Percentiles rank a stretch among this genome's conserved stretches.
Evolutionary conservation across 2,888 invertebrate species (phyloP).

Genomic region (Agapetus fuscipes): DNA sequence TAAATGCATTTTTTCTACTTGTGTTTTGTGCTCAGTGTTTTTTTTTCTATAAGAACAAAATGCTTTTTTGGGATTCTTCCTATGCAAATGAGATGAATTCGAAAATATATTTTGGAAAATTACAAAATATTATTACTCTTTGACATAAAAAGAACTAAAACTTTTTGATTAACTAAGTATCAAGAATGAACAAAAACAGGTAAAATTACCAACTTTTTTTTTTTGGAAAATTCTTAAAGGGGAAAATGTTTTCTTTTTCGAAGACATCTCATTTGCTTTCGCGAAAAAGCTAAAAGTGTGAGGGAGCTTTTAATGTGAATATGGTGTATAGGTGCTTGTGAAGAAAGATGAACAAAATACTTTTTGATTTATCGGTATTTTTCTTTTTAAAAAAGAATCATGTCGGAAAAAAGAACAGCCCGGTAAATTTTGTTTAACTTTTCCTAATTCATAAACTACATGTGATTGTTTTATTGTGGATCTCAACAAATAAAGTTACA

Average conservation of each 20-base stretch:
- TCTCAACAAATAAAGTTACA: no score
- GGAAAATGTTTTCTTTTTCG: no score
- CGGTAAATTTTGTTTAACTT: no score
- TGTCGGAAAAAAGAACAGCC: neutral
- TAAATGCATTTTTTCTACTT: no score
- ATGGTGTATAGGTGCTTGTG: neutral
- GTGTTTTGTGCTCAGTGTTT: slow-evolving; percentile 17
- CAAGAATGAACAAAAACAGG: neutral
- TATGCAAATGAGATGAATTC: slow-evolving; percentile 3
- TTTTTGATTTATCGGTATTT: no score
- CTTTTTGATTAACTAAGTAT: no score
- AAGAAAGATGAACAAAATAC: neutral
- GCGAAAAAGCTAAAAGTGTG: neutral
- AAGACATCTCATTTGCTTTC: neutral
- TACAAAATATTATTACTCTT: no score
- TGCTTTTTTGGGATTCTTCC: slow-evolving; percentile 12
- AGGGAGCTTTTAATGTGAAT: no score
- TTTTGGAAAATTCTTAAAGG: no score
- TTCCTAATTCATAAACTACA: no score
- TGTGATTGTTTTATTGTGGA: no score
- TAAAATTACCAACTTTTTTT: neutral
- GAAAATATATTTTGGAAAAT: neutral
- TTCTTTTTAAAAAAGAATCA: neutral
- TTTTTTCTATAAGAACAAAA: slow-evolving; percentile 16
- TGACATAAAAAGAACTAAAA: no score